Evolutionary conservation across 2,113 vertebrate genomes (phyloP), one percentile per base, ranked within the genome.

Genomic region (Dromiciops gliroides): DNA sequence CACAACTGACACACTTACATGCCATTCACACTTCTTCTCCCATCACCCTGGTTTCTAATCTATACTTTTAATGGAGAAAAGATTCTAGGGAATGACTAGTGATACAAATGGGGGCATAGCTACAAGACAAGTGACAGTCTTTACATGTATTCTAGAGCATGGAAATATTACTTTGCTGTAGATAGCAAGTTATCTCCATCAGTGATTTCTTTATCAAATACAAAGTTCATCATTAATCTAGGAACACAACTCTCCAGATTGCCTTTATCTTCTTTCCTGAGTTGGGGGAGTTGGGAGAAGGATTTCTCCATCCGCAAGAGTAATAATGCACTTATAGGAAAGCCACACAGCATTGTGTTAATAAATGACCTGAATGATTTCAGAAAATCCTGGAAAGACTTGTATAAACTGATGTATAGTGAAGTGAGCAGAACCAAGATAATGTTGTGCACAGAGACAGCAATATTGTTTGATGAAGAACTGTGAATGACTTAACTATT

Each of bases 41-140:
- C 51, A 91, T 37, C 91, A 47, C n/a, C n/a, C 92, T 52, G 22
- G 50, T 88, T 92, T 95, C 83, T 67, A 48, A 91, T 88, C 52
- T 93, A 12, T 91, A 92, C 89, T 92, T 60, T 44, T 31, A 44
- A 47, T 9, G 53, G 8, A 60, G 8, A 60, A 60, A 60, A 60
- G 28, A 37, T 67, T 67, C 56, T 67, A 67, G 28, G 31, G 25
- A 88, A 89, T 22, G 60, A 51, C 11, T 52, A 94, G 9, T 88
- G 2, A 3, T 28, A 7, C 3, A 19, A 94, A 91, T 31, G 26
- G 44, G 47, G 2, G 3, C 44, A 50, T n/a, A 90, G 14, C 25
- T 28, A 37, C 47, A 92, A 31, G 4, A 91, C 94, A 56, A 93
- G 51, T 4, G 53, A 24, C 26, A 89, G n/a, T 11, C 67, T 44